phyloP scores from a whole-genome alignment of 2,797 vertebrate species.

The Hemitrygon akajei region DNA sequence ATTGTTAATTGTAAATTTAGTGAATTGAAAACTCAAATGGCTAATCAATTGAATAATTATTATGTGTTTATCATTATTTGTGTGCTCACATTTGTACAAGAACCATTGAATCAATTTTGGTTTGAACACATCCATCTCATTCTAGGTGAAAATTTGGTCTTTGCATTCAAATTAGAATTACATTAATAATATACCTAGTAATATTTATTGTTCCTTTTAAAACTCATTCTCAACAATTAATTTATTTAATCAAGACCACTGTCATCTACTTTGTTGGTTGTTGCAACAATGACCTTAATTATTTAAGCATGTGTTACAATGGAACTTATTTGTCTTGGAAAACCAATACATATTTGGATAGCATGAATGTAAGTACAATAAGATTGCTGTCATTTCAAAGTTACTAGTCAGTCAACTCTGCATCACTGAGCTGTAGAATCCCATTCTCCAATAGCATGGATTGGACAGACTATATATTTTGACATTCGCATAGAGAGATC shows the following conservation, averaged over 20 bases:
- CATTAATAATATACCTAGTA: background rate
- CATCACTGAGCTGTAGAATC: background rate
- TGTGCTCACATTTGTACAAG: too few species aligned
- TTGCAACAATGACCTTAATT: background rate
- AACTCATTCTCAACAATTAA: background rate
- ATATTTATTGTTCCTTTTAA: background rate
- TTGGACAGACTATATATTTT: background rate
- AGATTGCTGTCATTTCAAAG: background rate
- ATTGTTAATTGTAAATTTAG: background rate
- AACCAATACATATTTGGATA: background rate
- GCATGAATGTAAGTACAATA: background rate
- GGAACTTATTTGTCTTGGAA: background rate
- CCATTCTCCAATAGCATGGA: too few species aligned
- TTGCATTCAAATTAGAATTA: background rate
- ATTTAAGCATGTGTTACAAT: background rate
- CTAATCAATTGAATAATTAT: too few species aligned
- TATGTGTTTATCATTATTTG: background rate
- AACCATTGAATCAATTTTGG: background rate
- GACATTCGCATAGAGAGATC: background rate
- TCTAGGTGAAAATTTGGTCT: background rate
- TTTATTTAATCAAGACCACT: background rate
- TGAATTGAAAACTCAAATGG: background rate
- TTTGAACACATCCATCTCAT: background rate
- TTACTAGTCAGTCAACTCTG: background rate
- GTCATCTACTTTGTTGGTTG: background rate